Evolutionary conservation across 2,888 invertebrate species (phyloP).

Genomic region (Platerodrilus igneus): DNA sequence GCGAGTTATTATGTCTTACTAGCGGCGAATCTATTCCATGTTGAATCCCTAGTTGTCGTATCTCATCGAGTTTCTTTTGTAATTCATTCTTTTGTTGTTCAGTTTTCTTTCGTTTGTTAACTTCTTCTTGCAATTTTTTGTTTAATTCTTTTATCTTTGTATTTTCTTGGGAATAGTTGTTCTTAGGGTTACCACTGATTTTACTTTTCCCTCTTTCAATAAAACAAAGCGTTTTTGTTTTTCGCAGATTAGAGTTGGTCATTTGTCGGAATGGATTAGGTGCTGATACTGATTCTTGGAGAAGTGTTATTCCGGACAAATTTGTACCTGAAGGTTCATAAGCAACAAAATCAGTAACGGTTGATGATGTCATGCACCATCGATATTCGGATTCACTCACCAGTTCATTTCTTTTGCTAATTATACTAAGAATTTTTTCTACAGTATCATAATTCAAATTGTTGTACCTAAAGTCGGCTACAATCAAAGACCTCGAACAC

Average conservation of each 20-base stretch:
- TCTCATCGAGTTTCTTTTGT: constrained; percentile 53
- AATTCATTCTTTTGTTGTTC: constrained; percentile 59
- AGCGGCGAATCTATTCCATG: too few relatives aligned
- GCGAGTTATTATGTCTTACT: too few relatives aligned
- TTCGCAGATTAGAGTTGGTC: constrained; percentile 16
- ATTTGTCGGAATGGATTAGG: too few relatives aligned
- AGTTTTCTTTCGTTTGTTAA: constrained; percentile 57
- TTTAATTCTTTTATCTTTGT: constrained; percentile 45
- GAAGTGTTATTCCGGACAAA: constrained; percentile 11
- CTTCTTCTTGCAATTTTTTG: constrained; percentile 59
- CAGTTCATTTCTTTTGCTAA: constrained; percentile 38
- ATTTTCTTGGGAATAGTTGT: constrained; percentile 12
- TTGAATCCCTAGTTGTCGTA: constrained; percentile 4
- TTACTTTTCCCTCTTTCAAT: constrained; percentile 10
- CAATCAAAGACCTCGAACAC: constrained; percentile 61
- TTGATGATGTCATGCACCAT: constrained; percentile 40
- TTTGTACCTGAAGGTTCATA: constrained; percentile 17
- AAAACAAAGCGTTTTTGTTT: constrained; percentile 28
- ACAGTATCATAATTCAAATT: constrained; percentile 34
- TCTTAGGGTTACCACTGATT: constrained; percentile 1
- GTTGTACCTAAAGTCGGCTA: constrained; percentile 66
- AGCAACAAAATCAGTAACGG: constrained; percentile 10
- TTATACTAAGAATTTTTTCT: constrained; percentile 38
- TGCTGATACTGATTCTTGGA: constrained; percentile 38
- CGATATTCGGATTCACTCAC: constrained; percentile 39